phyloP scores from a whole-genome alignment of 2,888 invertebrate species.

The Heliconius charithonia region DNA sequence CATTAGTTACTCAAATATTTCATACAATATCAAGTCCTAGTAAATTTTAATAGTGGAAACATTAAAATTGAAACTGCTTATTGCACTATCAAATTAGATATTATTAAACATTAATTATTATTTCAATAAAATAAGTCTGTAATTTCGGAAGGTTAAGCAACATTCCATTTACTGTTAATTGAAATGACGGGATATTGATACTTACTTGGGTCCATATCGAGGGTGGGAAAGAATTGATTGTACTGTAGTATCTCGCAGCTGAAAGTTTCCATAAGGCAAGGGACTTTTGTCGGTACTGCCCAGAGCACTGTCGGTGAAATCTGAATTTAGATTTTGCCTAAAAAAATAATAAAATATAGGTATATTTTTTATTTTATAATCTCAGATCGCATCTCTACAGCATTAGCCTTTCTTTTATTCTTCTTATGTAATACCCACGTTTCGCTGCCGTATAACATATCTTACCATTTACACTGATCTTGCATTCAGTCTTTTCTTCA shows the following conservation, averaged over 20 bases:
- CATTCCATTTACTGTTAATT: not conserved
- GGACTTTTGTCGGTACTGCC: constrained; percentile 97
- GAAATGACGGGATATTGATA: constrained; percentile 45
- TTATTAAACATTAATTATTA: constrained; percentile 4
- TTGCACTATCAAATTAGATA: not conserved
- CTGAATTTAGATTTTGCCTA: constrained; percentile 97
- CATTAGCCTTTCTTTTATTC: too few relatives aligned
- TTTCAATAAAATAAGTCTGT: constrained; percentile 2
- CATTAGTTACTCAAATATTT: not conserved
- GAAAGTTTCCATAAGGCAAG: constrained; percentile 96
- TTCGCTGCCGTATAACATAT: too few relatives aligned
- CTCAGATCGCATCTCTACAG: too few relatives aligned
- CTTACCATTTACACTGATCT: too few relatives aligned
- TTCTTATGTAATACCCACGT: too few relatives aligned
- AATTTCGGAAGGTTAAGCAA: constrained; percentile 19
- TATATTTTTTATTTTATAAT: not conserved
- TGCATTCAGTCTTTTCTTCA: too few relatives aligned
- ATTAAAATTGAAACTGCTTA: not conserved
- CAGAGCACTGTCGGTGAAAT: constrained; percentile 96
- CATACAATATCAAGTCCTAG: not conserved
- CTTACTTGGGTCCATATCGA: constrained; percentile 94
- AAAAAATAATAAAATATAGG: constrained; percentile 48
- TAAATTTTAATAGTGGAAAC: constrained; percentile 17
- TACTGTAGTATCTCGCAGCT: constrained; percentile 95
- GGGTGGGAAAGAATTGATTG: constrained; percentile 95